Percentiles rank a stretch among this genome's conserved stretches.
These are phyloP conservation scores for Sebastes nivosus DNA, from an alignment of 2,797 vertebrate species.

Conservation along the genomic window DNA sequence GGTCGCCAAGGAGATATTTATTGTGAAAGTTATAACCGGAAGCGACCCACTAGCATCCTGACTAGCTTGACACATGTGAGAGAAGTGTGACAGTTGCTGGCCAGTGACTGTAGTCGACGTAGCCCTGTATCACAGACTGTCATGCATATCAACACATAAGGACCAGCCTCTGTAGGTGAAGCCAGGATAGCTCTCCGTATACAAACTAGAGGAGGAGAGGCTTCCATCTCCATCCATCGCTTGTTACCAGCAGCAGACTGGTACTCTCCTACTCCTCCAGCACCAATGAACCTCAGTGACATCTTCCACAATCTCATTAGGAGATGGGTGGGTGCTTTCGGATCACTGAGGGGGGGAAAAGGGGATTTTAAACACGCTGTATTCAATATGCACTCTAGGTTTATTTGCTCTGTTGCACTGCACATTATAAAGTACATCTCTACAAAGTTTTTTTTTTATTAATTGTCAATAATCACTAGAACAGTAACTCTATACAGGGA, in stretches of 20 bases:
- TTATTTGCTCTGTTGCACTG: not conserved
- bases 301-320: slow-evolving; percentile 61
- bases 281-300: slow-evolving; percentile 13
- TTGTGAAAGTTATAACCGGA: slow-evolving; percentile 36
- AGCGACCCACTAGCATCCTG: fast-evolving
- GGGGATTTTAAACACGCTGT: slow-evolving; percentile 55
- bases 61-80: slow-evolving; percentile 16
- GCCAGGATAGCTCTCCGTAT: not conserved
- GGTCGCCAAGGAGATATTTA: not conserved
- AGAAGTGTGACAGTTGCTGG: slow-evolving; percentile 60
- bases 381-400: not conserved
- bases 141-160: slow-evolving; percentile 43
- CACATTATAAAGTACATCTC: not conserved
- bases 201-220: not conserved
- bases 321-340: slow-evolving; percentile 69
- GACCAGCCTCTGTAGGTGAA: slow-evolving; percentile 9
- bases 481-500: too few species aligned
- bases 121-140: slow-evolving; percentile 45
- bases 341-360: slow-evolving; percentile 38
- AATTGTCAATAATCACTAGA: too few species aligned
- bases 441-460: too few species aligned
- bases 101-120: slow-evolving; percentile 57
- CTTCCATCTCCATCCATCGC: not conserved
- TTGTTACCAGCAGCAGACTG: not conserved
- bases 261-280: not conserved